A percentile compares a stretch with the other conserved stretches of the same genome.
Conservation (phyloP, 2,888 invertebrate genomes). For the Psylliodes chrysocephalus region DNA sequence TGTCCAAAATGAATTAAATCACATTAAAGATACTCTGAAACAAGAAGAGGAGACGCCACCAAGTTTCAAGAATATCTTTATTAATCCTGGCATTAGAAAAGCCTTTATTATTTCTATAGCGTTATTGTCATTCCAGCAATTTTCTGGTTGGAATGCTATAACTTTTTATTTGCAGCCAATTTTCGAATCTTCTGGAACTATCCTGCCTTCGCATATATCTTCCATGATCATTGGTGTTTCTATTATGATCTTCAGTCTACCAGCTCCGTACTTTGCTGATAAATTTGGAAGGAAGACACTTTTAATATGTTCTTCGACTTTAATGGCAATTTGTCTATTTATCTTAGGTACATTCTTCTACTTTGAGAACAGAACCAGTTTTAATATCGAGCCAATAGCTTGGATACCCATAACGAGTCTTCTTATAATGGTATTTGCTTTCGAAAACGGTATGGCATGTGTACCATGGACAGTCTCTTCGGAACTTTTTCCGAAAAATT, state of each 20-base stretch:
- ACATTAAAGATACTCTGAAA: slow-evolving; percentile 59
- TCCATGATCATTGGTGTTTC: slow-evolving; percentile 82
- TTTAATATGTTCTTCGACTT: slow-evolving; percentile 74
- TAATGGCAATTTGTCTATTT: slow-evolving; percentile 72
- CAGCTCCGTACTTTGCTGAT: slow-evolving; percentile 81
- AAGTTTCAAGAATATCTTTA: slow-evolving; percentile 69
- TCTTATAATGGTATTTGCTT: slow-evolving; percentile 75
- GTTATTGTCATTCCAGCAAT: slow-evolving; percentile 82
- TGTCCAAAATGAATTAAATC: slow-evolving; percentile 66
- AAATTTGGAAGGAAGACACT: slow-evolving; percentile 77
- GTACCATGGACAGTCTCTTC: slow-evolving; percentile 83
- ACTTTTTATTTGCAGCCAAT: slow-evolving; percentile 68
- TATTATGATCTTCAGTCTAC: slow-evolving; percentile 76
- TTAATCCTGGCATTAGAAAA: slow-evolving; percentile 75
- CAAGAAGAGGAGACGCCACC: slow-evolving; percentile 63
- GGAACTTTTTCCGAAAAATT: slow-evolving; percentile 81
- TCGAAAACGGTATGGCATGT: slow-evolving; percentile 71
- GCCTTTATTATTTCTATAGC: slow-evolving; percentile 78
- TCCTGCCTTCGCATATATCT: slow-evolving; percentile 71
- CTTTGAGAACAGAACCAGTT: slow-evolving; percentile 68
- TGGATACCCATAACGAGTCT: slow-evolving; percentile 80
- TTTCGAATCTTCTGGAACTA: slow-evolving; percentile 73
- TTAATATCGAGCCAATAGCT: slow-evolving; percentile 62
- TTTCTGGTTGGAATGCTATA: slow-evolving; percentile 68
- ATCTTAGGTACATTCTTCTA: slow-evolving; percentile 65